phyloP scores from a whole-genome alignment of 2,888 invertebrate species.

The Palloptera scutellata region DNA sequence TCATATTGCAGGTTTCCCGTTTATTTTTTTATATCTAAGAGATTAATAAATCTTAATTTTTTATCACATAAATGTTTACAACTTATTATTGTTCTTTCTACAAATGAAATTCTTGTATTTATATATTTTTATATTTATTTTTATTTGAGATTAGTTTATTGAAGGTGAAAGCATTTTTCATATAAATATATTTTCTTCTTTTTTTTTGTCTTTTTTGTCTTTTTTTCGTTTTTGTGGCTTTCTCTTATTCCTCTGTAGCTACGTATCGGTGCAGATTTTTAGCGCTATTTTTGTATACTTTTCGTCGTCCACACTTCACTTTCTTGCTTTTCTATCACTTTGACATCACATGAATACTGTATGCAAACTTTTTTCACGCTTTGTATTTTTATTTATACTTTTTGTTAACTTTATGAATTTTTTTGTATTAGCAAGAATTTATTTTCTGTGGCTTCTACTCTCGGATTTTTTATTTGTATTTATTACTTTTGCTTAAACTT shows the following conservation, averaged over 20 bases:
- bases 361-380: not conserved
- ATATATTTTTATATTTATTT: slow-evolving; percentile 4
- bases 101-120: not conserved
- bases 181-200: slow-evolving; percentile 5
- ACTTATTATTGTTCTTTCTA: not conserved
- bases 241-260: not conserved
- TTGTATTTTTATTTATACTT: not conserved
- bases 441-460: not conserved
- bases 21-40: not conserved
- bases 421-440: not conserved
- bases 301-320: not conserved
- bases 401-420: not conserved
- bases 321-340: slow-evolving; percentile 2
- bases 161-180: slow-evolving; percentile 14
- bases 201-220: not conserved
- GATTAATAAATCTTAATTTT: not conserved
- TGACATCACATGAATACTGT: not conserved
- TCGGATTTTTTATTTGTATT: slow-evolving; percentile 3
- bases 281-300: not conserved
- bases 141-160: not conserved
- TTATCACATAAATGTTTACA: slow-evolving; percentile 4
- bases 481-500: slow-evolving; percentile 10
- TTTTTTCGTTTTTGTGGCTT: not conserved
- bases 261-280: not conserved
- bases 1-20: not conserved